These are phyloP conservation scores for Coturnix japonica DNA, from an alignment of 2,113 vertebrate genomes.

Conservation along the genomic window DNA sequence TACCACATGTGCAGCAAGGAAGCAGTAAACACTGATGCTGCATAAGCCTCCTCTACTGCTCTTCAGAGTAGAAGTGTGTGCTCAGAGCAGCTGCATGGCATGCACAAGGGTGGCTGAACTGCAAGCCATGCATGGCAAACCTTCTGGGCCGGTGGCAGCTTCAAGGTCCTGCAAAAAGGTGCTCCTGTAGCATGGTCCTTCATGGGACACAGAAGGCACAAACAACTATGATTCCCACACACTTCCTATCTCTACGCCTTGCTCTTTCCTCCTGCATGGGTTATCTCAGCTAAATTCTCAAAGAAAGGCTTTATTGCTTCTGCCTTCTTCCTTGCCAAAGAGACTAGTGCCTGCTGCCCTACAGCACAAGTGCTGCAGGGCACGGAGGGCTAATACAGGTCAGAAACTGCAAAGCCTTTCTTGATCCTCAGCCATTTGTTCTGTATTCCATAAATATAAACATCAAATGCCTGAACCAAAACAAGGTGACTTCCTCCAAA, in stretches of 20 bases:
- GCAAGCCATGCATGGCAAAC: rapidly evolving
- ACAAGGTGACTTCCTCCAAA: background rate
- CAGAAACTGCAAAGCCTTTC: background rate
- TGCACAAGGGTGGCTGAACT: rapidly evolving
- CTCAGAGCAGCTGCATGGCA: background rate
- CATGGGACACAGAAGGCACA: background rate
- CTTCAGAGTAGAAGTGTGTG: rapidly evolving
- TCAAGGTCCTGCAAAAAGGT: background rate
- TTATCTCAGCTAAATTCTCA: background rate
- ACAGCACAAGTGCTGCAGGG: background rate
- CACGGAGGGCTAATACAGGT: background rate
- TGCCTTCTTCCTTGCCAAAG: rapidly evolving
- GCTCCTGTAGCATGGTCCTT: background rate
- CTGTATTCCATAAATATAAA: background rate
- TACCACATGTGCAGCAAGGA: background rate
- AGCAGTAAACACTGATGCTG: background rate
- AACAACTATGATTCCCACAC: background rate
- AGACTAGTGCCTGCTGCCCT: background rate
- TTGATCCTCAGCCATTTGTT: background rate
- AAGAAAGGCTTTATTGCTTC: background rate
- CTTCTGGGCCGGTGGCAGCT: background rate
- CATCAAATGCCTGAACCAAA: background rate
- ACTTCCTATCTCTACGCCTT: background rate
- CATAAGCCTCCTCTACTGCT: background rate
- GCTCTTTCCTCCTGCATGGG: background rate